Percentiles rank a stretch among this genome's conserved stretches.
Evolutionary conservation across 2,113 vertebrate species (phyloP).

Genomic region (Aphyosemion australe): DNA sequence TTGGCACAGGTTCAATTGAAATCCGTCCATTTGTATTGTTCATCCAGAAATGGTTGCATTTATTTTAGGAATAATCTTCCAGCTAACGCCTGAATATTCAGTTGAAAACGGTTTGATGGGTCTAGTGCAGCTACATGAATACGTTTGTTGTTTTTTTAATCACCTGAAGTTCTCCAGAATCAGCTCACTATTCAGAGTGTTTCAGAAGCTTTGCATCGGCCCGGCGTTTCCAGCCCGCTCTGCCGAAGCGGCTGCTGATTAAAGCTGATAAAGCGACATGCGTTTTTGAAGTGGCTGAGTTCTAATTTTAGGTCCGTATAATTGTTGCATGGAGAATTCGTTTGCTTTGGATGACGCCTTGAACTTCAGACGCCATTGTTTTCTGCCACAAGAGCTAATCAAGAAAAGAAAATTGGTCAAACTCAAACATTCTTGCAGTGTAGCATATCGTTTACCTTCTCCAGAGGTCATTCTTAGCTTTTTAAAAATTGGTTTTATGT

Average conservation of each 20-base stretch:
- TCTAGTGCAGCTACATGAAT: not conserved
- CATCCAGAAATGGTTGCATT: not conserved
- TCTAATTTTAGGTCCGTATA: conserved; percentile 38
- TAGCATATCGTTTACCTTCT: conserved; percentile 1
- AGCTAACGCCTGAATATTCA: not conserved
- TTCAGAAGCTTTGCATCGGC: not conserved
- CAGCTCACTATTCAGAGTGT: not conserved
- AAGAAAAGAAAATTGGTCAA: not conserved
- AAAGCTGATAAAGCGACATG: not conserved
- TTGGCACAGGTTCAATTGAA: not conserved
- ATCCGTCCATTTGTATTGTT: conserved; percentile 1
- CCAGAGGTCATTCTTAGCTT: conserved; percentile 2
- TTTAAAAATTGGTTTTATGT: conserved; percentile 9
- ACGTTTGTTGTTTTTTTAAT: not conserved
- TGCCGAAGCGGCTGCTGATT: not conserved
- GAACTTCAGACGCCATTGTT: conserved; percentile 51
- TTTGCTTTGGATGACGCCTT: conserved; percentile 29
- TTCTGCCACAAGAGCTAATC: conserved; percentile 41
- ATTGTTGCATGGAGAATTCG: conserved; percentile 2
- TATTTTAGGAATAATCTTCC: not conserved
- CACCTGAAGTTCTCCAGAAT: not conserved
- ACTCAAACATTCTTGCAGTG: not conserved
- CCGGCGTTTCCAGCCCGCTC: not conserved
- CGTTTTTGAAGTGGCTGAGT: conserved; percentile 42
- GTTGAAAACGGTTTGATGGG: too few species aligned